phyloP scores from a whole-genome alignment of 2,797 vertebrate species.

The Uromys caudimaculatus region DNA sequence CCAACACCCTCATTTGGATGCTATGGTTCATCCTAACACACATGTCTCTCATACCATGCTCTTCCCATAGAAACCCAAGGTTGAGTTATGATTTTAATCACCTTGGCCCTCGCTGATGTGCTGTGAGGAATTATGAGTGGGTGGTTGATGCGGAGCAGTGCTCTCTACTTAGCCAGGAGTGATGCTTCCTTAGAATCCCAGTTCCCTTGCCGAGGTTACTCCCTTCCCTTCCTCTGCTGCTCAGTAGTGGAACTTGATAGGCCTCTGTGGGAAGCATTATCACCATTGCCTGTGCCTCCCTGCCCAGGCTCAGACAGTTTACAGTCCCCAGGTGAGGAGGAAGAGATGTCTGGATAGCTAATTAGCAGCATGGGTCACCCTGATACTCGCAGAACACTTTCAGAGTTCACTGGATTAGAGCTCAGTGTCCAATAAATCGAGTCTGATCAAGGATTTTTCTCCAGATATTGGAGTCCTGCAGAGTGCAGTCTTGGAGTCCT shows the following conservation, averaged over 20 bases:
- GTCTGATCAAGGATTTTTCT: conserved; percentile 26
- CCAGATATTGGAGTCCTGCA: neutral
- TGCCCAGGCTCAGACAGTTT: neutral
- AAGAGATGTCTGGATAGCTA: conserved; percentile 5
- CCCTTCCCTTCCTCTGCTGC: conserved; percentile 60
- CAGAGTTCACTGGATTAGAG: conserved; percentile 43
- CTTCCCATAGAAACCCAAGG: conserved; percentile 65
- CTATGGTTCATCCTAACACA: conserved; percentile 77
- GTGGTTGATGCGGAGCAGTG: conserved; percentile 73
- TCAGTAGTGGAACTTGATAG: conserved; percentile 3
- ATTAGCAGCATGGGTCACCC: conserved; percentile 52
- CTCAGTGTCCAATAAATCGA: conserved; percentile 28
- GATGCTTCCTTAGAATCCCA: conserved; percentile 73
- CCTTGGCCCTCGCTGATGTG: conserved; percentile 77
- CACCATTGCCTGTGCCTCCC: neutral
- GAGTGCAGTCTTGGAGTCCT: conserved; percentile 35
- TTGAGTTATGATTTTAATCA: conserved; percentile 86
- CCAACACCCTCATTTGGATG: conserved; percentile 65
- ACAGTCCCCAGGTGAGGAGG: conserved; percentile 8
- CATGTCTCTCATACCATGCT: conserved; percentile 71
- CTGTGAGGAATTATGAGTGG: conserved; percentile 83
- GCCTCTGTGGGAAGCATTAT: conserved; percentile 31
- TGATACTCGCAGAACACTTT: neutral
- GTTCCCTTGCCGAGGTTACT: conserved; percentile 70
- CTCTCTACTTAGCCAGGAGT: conserved; percentile 41